phyloP scores from a whole-genome alignment of 1,140 invertebrate genomes.

The Formica exsecta region DNA sequence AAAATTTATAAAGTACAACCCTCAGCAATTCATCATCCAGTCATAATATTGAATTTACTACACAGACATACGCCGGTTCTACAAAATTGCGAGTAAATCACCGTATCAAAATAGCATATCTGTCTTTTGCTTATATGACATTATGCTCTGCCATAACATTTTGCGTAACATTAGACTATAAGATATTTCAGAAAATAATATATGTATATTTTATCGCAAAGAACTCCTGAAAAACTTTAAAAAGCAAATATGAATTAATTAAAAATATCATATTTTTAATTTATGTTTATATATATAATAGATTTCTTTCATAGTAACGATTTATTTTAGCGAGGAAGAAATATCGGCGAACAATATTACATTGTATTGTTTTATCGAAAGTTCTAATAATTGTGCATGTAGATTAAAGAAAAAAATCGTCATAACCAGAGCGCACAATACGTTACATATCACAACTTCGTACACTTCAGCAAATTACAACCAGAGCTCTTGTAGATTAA shows the following conservation, averaged over 20 bases:
- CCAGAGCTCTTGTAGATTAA: slow-evolving; percentile 51
- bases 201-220: not conserved
- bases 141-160: not conserved
- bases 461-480: slow-evolving; percentile 51
- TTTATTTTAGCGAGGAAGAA: not conserved
- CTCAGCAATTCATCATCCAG: slow-evolving; percentile 44
- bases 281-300: not conserved
- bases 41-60: slow-evolving; percentile 49
- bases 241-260: not conserved
- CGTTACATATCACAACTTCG: slow-evolving; percentile 33
- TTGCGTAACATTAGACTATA: not conserved
- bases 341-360: slow-evolving; percentile 24
- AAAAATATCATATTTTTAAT: not conserved
- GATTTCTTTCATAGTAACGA: not conserved
- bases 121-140: not conserved
- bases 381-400: not conserved
- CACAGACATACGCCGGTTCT: not conserved
- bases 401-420: slow-evolving; percentile 15
- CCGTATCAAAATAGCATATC: not conserved
- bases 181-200: not conserved
- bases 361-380: slow-evolving; percentile 12
- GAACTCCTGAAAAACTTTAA: not conserved
- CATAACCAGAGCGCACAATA: slow-evolving; percentile 40
- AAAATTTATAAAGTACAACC: slow-evolving; percentile 26
- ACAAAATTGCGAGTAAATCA: slow-evolving; percentile 35